phyloP scores from a whole-genome alignment of 2,888 invertebrate species.

The Thecocarcelia acutangulata region DNA sequence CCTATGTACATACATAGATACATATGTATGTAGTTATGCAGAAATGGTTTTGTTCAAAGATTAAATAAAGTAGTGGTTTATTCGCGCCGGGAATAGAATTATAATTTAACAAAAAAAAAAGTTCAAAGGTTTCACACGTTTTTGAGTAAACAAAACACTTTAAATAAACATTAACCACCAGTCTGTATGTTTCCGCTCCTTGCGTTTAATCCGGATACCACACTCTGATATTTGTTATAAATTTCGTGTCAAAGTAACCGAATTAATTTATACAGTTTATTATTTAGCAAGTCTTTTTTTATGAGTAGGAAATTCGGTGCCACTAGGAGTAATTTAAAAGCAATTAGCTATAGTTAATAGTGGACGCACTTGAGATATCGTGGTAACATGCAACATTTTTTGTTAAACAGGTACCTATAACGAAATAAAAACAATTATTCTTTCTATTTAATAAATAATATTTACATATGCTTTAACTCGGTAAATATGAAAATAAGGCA shows the following conservation, averaged over 20 bases:
- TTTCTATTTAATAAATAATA: no score
- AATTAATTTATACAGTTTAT: constrained; percentile 25
- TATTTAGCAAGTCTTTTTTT: constrained; percentile 25
- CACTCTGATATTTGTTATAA: constrained; percentile 13
- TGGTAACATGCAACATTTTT: constrained; percentile 50
- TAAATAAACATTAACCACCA: constrained; percentile 50
- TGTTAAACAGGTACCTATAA: no score
- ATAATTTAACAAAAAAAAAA: no score
- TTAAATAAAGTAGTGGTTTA: no score
- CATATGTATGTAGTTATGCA: no score
- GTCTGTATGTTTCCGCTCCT: constrained; percentile 43
- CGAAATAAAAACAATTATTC: no score
- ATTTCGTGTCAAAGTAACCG: constrained; percentile 13
- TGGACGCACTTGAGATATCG: neutral
- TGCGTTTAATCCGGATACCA: constrained; percentile 46
- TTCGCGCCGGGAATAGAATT: no score
- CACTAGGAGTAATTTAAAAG: constrained; percentile 24
- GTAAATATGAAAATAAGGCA: no score
- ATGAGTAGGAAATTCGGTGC: constrained; percentile 22
- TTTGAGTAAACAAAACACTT: neutral
- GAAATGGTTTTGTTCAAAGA: no score
- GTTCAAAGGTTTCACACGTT: neutral
- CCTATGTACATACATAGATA: no score
- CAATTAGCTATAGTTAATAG: constrained; percentile 22
- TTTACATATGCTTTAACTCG: no score